These are phyloP conservation scores for Phyllotreta striolata DNA, from an alignment of 2,888 invertebrate genomes.

Conservation along the genomic window DNA sequence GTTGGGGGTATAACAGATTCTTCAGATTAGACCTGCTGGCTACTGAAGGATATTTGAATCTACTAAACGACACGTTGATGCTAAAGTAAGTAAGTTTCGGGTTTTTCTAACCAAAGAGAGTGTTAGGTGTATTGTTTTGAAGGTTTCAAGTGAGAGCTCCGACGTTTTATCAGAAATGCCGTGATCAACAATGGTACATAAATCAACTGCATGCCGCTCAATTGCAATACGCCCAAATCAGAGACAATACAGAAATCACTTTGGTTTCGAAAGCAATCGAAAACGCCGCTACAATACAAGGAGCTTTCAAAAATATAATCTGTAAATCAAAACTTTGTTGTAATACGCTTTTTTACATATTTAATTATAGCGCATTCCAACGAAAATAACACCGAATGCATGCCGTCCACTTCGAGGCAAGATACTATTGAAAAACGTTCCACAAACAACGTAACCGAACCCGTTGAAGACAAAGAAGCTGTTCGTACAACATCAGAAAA, in stretches of 20 bases:
- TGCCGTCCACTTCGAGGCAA: slow-evolving; percentile 47
- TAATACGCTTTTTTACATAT: too few relatives aligned
- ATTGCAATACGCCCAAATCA: slow-evolving; percentile 82
- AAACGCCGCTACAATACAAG: not conserved
- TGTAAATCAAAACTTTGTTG: too few relatives aligned
- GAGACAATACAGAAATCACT: slow-evolving; percentile 76
- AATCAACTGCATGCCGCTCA: slow-evolving; percentile 83
- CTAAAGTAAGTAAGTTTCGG: slow-evolving; percentile 67
- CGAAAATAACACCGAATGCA: slow-evolving; percentile 32
- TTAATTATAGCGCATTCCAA: slow-evolving; percentile 61
- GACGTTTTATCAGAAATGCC: slow-evolving; percentile 91
- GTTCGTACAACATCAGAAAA: slow-evolving; percentile 1
- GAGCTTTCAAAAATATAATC: not conserved
- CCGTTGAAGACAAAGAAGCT: slow-evolving; percentile 10
- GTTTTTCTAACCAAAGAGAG: too few relatives aligned
- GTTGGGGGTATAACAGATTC: slow-evolving; percentile 96
- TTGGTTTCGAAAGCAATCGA: slow-evolving; percentile 14
- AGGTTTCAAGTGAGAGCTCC: slow-evolving; percentile 93
- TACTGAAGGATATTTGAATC: slow-evolving; percentile 89
- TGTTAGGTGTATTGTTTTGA: slow-evolving; percentile 55
- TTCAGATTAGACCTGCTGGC: slow-evolving; percentile 88
- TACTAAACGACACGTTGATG: slow-evolving; percentile 82
- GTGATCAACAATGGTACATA: slow-evolving; percentile 94
- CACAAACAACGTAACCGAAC: slow-evolving; percentile 3
- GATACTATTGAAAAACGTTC: slow-evolving; percentile 48